Conservation (phyloP, 2,797 vertebrate species). For the Oreochromis grahami region DNA sequence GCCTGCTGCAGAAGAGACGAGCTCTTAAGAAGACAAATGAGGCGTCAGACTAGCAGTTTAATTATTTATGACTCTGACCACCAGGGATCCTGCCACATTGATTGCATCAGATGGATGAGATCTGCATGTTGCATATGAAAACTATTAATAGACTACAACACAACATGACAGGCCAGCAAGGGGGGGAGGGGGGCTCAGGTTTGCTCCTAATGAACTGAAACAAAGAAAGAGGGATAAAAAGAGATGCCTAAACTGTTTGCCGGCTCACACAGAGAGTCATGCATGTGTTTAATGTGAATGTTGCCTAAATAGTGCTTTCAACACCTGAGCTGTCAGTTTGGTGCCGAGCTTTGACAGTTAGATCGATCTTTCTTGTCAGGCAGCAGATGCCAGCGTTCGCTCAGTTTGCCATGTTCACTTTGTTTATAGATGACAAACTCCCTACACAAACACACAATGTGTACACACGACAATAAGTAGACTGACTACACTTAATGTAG, state of each 20-base stretch:
- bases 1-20: background rate
- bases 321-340: background rate
- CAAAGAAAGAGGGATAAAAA: background rate
- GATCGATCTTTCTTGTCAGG: conserved; percentile 29
- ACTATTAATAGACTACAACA: conserved; percentile 43
- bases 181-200: background rate
- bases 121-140: conserved; percentile 8
- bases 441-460: background rate
- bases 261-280: background rate
- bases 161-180: background rate
- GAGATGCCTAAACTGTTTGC: background rate
- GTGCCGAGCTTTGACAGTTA: conserved; percentile 10
- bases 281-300: background rate
- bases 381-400: conserved; percentile 40
- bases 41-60: conserved; percentile 14
- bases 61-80: conserved; percentile 58
- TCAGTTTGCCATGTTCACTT: background rate
- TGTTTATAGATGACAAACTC: background rate
- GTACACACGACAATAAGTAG: background rate
- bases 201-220: background rate
- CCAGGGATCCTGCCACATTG: conserved; percentile 17
- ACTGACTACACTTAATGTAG: background rate
- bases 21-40: conserved; percentile 22
- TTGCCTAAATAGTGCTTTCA: background rate
- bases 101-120: conserved; percentile 39